Conservation (phyloP, 53 echinoderm and acorn worm genomes). For the Echinarachnius parma region DNA sequence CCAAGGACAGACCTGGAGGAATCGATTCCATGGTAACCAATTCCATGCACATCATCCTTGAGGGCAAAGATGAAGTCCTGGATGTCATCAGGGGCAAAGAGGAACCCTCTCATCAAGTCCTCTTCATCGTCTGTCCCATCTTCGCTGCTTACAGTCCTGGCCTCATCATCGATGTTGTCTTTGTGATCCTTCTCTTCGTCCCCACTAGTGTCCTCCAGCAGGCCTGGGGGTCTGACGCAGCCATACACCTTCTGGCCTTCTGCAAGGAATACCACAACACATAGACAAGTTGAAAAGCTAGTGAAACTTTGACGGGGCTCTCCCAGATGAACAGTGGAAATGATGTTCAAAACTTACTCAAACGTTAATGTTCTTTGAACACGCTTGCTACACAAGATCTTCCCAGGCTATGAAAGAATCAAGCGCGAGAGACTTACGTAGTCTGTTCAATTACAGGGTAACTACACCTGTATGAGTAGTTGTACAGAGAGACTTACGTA, state of each 20-base stretch:
- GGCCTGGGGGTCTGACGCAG: slow-evolving; percentile 28
- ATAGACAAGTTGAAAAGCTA: too few relatives aligned
- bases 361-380: too few relatives aligned
- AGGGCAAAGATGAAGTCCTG: slow-evolving; percentile 64
- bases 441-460: too few relatives aligned
- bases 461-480: too few relatives aligned
- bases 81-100: slow-evolving; percentile 87
- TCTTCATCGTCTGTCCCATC: slow-evolving; percentile 38
- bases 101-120: slow-evolving; percentile 57
- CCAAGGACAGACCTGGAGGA: slow-evolving; percentile 67
- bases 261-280: slow-evolving; percentile 3
- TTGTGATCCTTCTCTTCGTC: not conserved
- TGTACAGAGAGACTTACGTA: too few relatives aligned
- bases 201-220: not conserved
- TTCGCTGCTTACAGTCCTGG: not conserved
- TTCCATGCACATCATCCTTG: slow-evolving; percentile 82
- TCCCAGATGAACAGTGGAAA: too few relatives aligned
- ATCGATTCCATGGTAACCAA: slow-evolving; percentile 84
- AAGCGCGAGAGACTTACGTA: too few relatives aligned
- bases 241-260: slow-evolving; percentile 41
- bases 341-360: too few relatives aligned
- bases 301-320: too few relatives aligned
- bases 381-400: too few relatives aligned
- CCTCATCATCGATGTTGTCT: not conserved
- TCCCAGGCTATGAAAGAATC: too few relatives aligned